Base-by-base conservation (phyloP, 2,113 vertebrate genomes). In the Aegypius monachus region DNA sequence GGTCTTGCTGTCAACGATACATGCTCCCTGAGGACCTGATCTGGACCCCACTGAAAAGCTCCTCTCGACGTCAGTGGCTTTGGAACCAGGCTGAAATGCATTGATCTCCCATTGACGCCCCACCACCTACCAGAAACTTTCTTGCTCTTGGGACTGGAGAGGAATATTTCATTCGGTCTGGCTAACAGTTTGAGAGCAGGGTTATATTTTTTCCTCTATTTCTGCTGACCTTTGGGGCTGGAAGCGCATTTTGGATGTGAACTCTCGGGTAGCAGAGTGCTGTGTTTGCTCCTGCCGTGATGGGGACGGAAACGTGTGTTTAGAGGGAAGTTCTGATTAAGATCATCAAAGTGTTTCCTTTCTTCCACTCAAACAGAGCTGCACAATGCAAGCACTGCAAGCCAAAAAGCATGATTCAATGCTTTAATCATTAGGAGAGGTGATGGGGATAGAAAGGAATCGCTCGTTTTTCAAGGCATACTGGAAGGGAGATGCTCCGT, bases 311-410 rank as follows among this genome's bases (percentile, higher is more conserved):
- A 96, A 93, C 0, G 1, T 72, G 63, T 86, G 68, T 86, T 94
- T 89, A 91, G 50, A 93, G 62, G 97, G 86, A 95, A 91, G 68
- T 90, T 81, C 87, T 93, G 86, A 97, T 95, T 96, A 91, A 59
- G 43, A 85, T 92, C 86, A 87, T 91, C 62, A 94, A 94, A 95
- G 84, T 0, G 0, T 94, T 95, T 96, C 94, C 88, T 94, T 85
- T 95, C 67, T 91, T 94, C 81, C 38, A 5, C 80, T 83, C 78
- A 93, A 85, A 86, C 48, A 86, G 78, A 82, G 38, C 52, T 1
- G 8, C 74, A 96, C 88, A 95, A 86, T 92, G 70, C 52, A 68
- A 88, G 40, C 2, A 4, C 52, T 43, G 50, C 61, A 75, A 94
- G 92, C 94, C 93, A 95, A 87, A 40, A 93, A 81, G 19, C 48